phyloP scores from a whole-genome alignment of 2,888 invertebrate species.

The Pollenia griseotomentosa region DNA sequence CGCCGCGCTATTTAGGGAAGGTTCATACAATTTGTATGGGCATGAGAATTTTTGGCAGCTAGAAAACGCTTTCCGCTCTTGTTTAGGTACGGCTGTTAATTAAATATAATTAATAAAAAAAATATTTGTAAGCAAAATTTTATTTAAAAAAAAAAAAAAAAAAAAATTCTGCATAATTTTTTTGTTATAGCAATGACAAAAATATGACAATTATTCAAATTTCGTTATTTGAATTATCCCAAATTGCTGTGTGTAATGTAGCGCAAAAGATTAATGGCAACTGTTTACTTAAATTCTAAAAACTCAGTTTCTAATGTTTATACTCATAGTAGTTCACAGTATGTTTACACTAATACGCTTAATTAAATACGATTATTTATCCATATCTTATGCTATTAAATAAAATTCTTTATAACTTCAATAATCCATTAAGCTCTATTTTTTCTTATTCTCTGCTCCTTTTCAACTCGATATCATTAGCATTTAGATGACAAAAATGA shows the following conservation, averaged over 20 bases:
- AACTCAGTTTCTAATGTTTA: too few species aligned
- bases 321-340: not conserved
- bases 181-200: too few species aligned
- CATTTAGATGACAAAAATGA: not conserved
- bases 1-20: too few species aligned
- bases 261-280: not conserved
- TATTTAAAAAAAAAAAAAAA: too few species aligned
- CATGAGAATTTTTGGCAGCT: too few species aligned
- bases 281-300: not conserved
- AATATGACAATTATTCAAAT: too few species aligned
- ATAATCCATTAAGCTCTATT: not conserved
- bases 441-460: not conserved
- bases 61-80: too few species aligned
- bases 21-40: too few species aligned
- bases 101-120: too few species aligned
- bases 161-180: too few species aligned
- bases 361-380: constrained; percentile 26
- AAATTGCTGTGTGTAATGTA: not conserved
- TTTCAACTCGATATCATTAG: constrained; percentile 15
- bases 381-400: not conserved
- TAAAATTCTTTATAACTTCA: not conserved
- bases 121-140: too few species aligned
- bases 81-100: too few species aligned
- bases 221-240: not conserved
- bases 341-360: constrained; percentile 19